phyloP scores from a whole-genome alignment of 2,888 invertebrate species.

The Lucinisca nassula region DNA sequence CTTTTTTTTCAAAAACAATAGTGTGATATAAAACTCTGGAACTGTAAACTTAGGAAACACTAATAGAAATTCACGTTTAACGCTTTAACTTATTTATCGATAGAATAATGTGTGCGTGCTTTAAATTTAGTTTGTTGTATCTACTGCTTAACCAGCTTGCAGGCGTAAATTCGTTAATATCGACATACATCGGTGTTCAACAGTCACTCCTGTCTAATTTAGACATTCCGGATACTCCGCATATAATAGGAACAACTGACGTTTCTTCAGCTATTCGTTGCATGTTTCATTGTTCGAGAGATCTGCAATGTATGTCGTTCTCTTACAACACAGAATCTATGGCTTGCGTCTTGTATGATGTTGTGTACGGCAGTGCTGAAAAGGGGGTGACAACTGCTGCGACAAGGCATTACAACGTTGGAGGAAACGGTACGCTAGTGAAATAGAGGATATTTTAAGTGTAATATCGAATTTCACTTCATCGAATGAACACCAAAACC shows the following conservation, averaged over 20 bases:
- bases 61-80: too few relatives aligned
- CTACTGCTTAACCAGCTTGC: too few relatives aligned
- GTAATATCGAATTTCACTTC: too few relatives aligned
- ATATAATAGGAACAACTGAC: neutral
- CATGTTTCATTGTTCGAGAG: neutral
- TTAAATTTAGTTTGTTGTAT: too few relatives aligned
- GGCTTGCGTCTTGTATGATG: neutral
- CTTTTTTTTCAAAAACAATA: too few relatives aligned
- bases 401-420: neutral
- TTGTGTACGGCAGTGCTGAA: neutral
- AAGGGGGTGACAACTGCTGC: neutral
- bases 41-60: too few relatives aligned
- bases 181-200: neutral
- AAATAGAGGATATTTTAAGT: too few relatives aligned
- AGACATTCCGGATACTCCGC: neutral
- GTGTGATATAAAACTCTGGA: too few relatives aligned
- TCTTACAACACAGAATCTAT: neutral
- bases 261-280: neutral
- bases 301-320: neutral
- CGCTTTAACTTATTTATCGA: too few relatives aligned
- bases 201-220: neutral
- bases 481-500: too few relatives aligned
- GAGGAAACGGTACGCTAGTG: neutral
- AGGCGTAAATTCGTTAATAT: too few relatives aligned
- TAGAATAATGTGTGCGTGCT: too few relatives aligned